Evolutionary conservation across 1,140 invertebrate genomes (phyloP).

Genomic region (Nomia melanderi): DNA sequence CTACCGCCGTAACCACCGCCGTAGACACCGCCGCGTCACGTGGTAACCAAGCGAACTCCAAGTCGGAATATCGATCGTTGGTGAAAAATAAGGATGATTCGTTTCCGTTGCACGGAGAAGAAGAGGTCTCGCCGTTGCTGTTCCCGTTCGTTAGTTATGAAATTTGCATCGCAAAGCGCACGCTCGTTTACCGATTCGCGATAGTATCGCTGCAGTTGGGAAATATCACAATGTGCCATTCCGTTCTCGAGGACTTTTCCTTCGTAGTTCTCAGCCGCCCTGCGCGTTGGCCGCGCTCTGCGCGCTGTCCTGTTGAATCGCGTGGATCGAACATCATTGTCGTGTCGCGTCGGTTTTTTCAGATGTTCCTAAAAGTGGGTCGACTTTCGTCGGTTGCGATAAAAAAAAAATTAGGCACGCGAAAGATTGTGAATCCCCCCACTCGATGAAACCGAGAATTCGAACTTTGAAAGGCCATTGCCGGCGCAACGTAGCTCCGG

Average conservation of each 20-base stretch:
- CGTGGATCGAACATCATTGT: background rate
- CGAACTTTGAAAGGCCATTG: background rate
- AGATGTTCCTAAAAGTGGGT: conserved; percentile 9
- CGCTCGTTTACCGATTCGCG: background rate
- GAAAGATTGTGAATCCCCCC: background rate
- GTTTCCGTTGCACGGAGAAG: no score
- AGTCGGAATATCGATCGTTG: conserved; percentile 49
- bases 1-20: no score
- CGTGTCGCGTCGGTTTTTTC: background rate
- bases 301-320: conserved; percentile 16
- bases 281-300: background rate
- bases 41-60: conserved; percentile 12
- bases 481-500: no score
- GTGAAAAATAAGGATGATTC: background rate
- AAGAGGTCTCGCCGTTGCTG: no score
- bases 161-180: conserved; percentile 34
- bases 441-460: background rate
- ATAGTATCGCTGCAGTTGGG: background rate
- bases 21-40: conserved; percentile 7
- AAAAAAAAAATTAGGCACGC: background rate
- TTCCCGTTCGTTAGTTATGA: background rate
- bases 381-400: conserved; percentile 18
- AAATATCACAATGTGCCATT: conserved; percentile 22
- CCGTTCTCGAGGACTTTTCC: conserved; percentile 1
- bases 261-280: background rate